Conservation (phyloP, 2,113 vertebrate genomes). For the Protobothrops mucrosquamatus region DNA sequence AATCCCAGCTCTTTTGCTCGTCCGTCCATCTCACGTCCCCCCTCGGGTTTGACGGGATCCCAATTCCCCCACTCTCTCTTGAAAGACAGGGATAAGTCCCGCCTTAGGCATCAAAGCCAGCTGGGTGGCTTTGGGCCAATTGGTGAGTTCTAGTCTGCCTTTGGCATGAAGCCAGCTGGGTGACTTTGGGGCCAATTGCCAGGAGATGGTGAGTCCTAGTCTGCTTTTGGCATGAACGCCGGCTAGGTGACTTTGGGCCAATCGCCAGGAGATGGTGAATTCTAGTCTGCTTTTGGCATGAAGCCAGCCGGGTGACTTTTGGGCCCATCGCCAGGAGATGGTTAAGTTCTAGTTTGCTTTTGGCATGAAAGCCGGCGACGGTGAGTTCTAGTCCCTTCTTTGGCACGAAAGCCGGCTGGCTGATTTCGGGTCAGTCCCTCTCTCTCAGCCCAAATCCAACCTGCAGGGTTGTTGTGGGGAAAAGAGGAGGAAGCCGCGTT, state of each 20-base stretch:
- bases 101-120: background rate
- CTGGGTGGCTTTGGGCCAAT: background rate
- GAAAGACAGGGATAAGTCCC: background rate
- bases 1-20: too few species aligned
- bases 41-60: too few species aligned
- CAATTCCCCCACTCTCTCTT: background rate
- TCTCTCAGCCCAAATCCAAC: background rate
- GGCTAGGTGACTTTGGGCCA: too few species aligned
- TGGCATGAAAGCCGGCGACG: too few species aligned
- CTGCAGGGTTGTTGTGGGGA: background rate
- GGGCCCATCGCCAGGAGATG: accelerated
- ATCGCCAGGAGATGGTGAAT: background rate
- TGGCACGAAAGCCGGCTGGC: too few species aligned
- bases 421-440: background rate
- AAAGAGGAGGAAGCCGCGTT: background rate
- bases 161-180: too few species aligned
- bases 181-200: accelerated
- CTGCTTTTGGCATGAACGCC: too few species aligned
- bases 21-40: background rate
- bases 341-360: too few species aligned
- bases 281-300: too few species aligned
- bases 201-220: too few species aligned
- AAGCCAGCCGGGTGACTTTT: too few species aligned
- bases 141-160: background rate
- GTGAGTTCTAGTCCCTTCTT: too few species aligned